Evolutionary conservation across 2,113 vertebrate species (phyloP), one percentile per base, ranked within the genome.

Genomic region (Indicator indicator): DNA sequence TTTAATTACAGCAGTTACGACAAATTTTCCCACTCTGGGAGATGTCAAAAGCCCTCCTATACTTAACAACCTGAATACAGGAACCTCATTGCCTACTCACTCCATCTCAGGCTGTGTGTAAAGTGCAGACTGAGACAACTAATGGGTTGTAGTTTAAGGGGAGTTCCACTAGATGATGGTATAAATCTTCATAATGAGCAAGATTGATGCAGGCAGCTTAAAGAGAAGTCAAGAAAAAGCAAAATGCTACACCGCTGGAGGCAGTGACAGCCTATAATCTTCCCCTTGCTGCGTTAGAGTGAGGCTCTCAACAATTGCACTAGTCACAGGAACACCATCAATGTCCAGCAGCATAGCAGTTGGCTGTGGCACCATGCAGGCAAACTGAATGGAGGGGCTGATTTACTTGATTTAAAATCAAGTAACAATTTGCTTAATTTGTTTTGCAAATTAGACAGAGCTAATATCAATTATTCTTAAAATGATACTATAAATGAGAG

Each of bases 151-250:
- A 96, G 93, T 96, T 96, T 93, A 88, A 75, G 24, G 19, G 11
- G 6, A 48, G 16, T 30, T 95, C 97, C 98, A 97, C 97, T 98
- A 98, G 98, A 98, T 98, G 98, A 98, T 96, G 89, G 88, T 97
- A 97, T 95, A 97, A 90, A 83, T 96, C 98, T 98, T 98, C 88
- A 76, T 82, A 97, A 97, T 95, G 94, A 95, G 85, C 77, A 67
- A 28, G 55, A 78, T 13, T 38, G 55, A 78, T 83, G 55, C 9
- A 21, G 75, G 76, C 76, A 52, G 70, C 88, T 88, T 78, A 26
- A 81, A 55, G 23, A 24, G 72, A 13, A 78, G 75, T 64, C 83
- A 83, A 81, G 65, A 75, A 91, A 92, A 93, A 94, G 63, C 73
- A 96, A 97, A 97, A 97, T 83, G 78, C 94, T 88, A 75, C 77